Evolutionary conservation across 2,113 vertebrate species (phyloP).

Genomic region (Asarcornis scutulata): DNA sequence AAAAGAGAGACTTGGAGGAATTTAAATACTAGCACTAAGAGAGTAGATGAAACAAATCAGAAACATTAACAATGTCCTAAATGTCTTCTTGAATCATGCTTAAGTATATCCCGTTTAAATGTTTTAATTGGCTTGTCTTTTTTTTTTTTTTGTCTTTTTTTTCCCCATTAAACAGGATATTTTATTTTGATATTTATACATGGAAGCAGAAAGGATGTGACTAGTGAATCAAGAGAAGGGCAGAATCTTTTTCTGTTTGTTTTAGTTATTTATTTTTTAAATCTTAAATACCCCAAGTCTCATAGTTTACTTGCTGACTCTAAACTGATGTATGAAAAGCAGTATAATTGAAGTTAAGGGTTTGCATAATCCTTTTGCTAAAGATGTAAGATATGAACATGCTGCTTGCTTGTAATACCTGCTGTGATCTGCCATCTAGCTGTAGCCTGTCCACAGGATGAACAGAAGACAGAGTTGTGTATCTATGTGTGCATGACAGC

Average conservation of each 20-base stretch:
- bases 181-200: background rate
- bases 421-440: conserved; percentile 30
- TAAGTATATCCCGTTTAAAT: background rate
- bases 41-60: background rate
- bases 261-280: no score
- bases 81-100: background rate
- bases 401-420: background rate
- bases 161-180: background rate
- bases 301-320: background rate
- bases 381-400: background rate
- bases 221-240: background rate
- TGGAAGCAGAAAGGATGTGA: background rate
- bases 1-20: background rate
- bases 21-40: background rate
- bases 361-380: conserved; percentile 25
- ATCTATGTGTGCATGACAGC: background rate
- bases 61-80: background rate
- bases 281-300: background rate
- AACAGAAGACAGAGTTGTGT: background rate
- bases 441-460: conserved; percentile 8
- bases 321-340: background rate
- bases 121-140: background rate
- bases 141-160: background rate
- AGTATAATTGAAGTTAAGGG: background rate
- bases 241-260: background rate